Conservation (phyloP, 2,797 vertebrate species). For the Acanthurus lineatus region DNA sequence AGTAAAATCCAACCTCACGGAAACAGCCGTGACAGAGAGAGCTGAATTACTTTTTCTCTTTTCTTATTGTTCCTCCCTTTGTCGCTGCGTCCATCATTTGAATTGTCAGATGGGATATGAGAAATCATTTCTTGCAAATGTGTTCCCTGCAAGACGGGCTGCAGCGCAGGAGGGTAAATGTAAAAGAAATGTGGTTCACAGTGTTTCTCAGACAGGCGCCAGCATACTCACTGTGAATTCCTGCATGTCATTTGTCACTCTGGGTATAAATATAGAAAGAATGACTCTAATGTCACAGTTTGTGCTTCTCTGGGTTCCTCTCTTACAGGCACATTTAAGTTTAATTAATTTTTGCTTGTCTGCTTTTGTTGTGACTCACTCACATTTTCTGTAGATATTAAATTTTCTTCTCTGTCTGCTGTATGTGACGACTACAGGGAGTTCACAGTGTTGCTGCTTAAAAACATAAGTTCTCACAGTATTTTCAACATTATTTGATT, state of each 20-base stretch:
- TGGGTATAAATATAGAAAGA: slow-evolving; percentile 1
- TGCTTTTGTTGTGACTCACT: neutral
- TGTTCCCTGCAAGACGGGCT: slow-evolving; percentile 28
- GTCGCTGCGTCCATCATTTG: slow-evolving; percentile 39
- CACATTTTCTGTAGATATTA: slow-evolving; percentile 22
- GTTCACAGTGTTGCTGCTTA: neutral
- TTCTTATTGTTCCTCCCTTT: neutral
- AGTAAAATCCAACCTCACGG: slow-evolving; percentile 6
- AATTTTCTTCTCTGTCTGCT: slow-evolving; percentile 7
- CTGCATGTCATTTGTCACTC: slow-evolving; percentile 34
- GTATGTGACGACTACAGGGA: neutral
- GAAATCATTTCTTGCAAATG: slow-evolving; percentile 33
- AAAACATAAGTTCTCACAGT: neutral
- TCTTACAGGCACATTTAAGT: slow-evolving; percentile 1
- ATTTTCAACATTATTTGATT: neutral
- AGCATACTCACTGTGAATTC: slow-evolving; percentile 1
- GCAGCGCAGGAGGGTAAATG: slow-evolving; percentile 23
- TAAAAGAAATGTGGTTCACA: slow-evolving; percentile 40
- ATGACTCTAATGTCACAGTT: neutral
- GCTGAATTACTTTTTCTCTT: slow-evolving; percentile 14
- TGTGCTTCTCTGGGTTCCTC: slow-evolving; percentile 1
- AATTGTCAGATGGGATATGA: slow-evolving; percentile 40
- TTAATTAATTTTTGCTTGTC: neutral
- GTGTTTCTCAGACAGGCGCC: slow-evolving; percentile 21
- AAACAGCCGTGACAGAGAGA: slow-evolving; percentile 2